Base-by-base conservation (phyloP, 2,113 vertebrate species). In the Calyptomena viridis region DNA sequence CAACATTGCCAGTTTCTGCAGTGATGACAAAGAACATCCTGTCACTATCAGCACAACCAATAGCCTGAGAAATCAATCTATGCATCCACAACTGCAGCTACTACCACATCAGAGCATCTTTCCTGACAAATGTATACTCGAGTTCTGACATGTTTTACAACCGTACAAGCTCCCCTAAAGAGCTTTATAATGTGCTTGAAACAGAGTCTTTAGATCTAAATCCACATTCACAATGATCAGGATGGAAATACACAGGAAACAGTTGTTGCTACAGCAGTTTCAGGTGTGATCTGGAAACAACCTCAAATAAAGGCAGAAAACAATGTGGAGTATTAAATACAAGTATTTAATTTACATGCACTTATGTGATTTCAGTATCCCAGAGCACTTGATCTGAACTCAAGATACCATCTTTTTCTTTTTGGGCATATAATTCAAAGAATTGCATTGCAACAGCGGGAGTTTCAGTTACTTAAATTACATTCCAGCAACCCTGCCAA, bases 391-490 rank as follows among this genome's bases (percentile, higher is more conserved):
- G 82, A 95, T 94, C 37, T 94, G 76, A 95, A 82, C 77, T 62
- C 83, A 71, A 53, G 83, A 94, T 79, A 94, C 39, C 17, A 85
- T 64, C 52, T 78, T 88, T 84, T 76, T 84, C 78, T 79, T 82
- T 73, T 76, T 2, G 50, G 60, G 67, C 63, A 85, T 17, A 21
- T 68, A 85, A 82, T 42, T 80, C 79, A 86, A 91, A 97, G 75
- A 90, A 89, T 84, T 92, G 87, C 66, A 92, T 53, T 73, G 68
- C 77, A 93, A 83, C 53, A 87, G 75, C 89, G 95, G 90, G 81
- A 78, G 86, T 95, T 97, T 97, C 91, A 89, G 91, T 94, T 97
- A 97, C 80, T 95, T 87, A 79, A 95, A 90, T 27, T 64, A 94
- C 94, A 93, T 94, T 95, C 96, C 94, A 90, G 56, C 68, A 55